These are phyloP conservation scores for Polietes domitor DNA, from an alignment of 2,888 invertebrate species.

Conservation along the genomic window DNA sequence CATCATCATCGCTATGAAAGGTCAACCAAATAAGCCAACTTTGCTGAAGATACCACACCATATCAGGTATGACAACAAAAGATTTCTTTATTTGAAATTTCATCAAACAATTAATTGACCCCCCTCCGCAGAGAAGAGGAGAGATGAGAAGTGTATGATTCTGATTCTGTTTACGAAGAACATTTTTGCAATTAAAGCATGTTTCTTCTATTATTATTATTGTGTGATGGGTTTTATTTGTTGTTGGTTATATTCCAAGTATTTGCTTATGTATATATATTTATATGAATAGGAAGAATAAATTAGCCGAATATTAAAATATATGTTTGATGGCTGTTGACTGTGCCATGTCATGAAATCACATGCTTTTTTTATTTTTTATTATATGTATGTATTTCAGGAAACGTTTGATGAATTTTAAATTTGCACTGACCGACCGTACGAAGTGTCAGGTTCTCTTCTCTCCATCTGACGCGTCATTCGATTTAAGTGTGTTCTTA, in stretches of 20 bases:
- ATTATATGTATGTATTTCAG: neutral
- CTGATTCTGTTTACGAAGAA: neutral
- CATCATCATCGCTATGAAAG: neutral
- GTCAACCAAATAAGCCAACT: neutral
- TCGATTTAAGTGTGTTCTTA: neutral
- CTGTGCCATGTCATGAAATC: neutral
- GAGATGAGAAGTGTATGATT: neutral
- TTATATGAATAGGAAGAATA: neutral
- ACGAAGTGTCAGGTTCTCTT: neutral
- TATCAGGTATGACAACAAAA: constrained; percentile 5
- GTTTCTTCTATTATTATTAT: neutral
- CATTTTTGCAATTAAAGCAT: constrained; percentile 14
- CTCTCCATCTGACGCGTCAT: neutral
- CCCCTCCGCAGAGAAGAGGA: neutral
- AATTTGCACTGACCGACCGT: neutral
- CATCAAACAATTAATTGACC: constrained; percentile 1
- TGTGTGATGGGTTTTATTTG: neutral
- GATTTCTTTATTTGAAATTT: constrained; percentile 7
- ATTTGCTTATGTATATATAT: neutral
- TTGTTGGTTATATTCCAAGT: neutral
- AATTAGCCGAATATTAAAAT: neutral
- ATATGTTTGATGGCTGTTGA: neutral
- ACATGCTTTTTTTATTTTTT: neutral
- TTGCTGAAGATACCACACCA: neutral
- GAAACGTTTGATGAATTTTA: neutral